Base-by-base conservation (phyloP, 2,113 vertebrate genomes). In the Leuciscus idus region DNA sequence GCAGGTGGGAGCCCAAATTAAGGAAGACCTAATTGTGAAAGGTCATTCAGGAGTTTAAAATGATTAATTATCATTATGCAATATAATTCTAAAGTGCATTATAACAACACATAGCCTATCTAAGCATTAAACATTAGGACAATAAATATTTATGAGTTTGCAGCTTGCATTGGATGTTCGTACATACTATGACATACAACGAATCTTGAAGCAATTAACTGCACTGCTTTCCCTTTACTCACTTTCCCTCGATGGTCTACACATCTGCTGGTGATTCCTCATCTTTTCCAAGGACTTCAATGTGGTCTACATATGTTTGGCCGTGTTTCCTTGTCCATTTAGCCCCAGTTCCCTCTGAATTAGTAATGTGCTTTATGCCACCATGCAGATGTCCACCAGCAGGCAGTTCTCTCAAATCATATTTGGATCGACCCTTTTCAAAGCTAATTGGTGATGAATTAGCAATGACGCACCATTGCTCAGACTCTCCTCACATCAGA, bases 231-330 rank as follows among this genome's bases (percentile, higher is more conserved):
- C 46, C 36, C 52, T 82, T 84, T 83, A 62, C 84, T 85, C 87
- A 11, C 28, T 86, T 77, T 83, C 85, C 21, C 10, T 50, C 59
- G 39, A 64, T 39, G 66, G 52, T 70, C 52, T 70, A 57, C 68
- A 84, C 83, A 89, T 91, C 85, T 87, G 83, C 61, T 61, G 72
- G 7, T 57, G 19, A 68, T 68, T 76, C 81, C 75, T 81, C 87
- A 73, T 77, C 68, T 73, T 77, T 76, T 77, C n/a, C 46, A 28
- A 76, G 84, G 73, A 50, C 68, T 86, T 68, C 81, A 86, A 89
- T 89, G 72, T 87, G 88, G 85, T 86, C 46, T 76, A 73, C 83
- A 92, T 88, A 86, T 90, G 87, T 88, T 87, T 89, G 86, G 66
- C 81, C 30, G 46, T 21, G 59, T 70, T 74, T 62, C 74, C 28